These are phyloP conservation scores for Ochropleura plecta DNA, from an alignment of 2,888 invertebrate species.

Conservation along the genomic window DNA sequence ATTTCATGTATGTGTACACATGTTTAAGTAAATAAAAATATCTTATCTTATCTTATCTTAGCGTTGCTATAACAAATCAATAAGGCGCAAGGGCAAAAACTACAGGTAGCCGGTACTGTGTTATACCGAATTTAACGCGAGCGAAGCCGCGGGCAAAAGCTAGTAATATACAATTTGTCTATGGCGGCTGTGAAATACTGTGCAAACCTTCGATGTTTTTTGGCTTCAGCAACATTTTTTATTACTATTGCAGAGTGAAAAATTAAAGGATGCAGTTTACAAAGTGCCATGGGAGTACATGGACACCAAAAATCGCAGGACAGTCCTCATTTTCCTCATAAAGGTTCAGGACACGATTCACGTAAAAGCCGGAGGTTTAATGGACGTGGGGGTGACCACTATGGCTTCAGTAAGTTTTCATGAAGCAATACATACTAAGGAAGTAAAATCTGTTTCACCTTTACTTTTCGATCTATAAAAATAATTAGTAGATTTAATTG, in stretches of 20 bases:
- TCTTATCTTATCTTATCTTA: too few species aligned
- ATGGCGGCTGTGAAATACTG: neutral
- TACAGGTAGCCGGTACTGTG: too few species aligned
- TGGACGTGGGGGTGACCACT: constrained; percentile 67
- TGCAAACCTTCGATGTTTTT: neutral
- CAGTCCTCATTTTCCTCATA: constrained; percentile 61
- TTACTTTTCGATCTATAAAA: neutral
- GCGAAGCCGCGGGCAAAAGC: too few species aligned
- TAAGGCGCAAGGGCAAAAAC: too few species aligned
- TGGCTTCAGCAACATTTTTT: neutral
- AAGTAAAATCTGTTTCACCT: neutral
- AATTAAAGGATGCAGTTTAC: constrained; percentile 58
- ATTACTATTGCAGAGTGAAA: constrained; percentile 44
- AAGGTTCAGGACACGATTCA: constrained; percentile 61
- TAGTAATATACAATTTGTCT: too few species aligned
- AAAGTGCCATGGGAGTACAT: constrained; percentile 70
- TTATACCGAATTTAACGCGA: too few species aligned
- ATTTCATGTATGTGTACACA: too few species aligned
- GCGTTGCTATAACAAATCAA: too few species aligned
- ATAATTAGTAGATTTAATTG: neutral
- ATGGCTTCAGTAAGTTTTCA: constrained; percentile 62
- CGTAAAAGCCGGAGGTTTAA: constrained; percentile 65
- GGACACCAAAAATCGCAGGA: constrained; percentile 60
- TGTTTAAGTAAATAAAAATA: too few species aligned
- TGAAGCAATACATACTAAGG: neutral